Evolutionary conservation across 2,113 vertebrate species (phyloP).

Genomic region (Rissa tridactyla): DNA sequence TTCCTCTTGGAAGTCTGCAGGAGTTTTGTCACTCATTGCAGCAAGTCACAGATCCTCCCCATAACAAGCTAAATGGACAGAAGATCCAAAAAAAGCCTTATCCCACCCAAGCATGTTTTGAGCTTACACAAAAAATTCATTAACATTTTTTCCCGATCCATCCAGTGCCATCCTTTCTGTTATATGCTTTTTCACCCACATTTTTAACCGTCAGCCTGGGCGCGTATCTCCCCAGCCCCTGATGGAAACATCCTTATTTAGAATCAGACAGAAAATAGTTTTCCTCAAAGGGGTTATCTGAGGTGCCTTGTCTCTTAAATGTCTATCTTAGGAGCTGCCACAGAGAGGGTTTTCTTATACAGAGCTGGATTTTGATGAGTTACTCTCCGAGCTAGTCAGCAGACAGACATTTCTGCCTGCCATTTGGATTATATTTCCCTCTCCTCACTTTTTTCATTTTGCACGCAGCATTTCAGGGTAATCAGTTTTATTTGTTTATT

Average conservation of each 20-base stretch:
- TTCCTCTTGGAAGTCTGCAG: neutral
- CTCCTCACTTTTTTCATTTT: neutral
- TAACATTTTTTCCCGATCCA: neutral
- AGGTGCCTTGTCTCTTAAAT: neutral
- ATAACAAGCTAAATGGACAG: neutral
- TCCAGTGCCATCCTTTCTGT: neutral
- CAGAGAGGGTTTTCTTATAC: neutral
- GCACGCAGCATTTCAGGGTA: neutral
- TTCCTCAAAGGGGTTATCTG: neutral
- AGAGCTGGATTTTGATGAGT: neutral
- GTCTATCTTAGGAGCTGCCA: neutral
- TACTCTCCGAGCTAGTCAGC: neutral
- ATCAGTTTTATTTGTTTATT: neutral
- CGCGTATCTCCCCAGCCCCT: neutral
- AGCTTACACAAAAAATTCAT: neutral
- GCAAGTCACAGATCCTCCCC: neutral
- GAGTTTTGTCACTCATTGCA: neutral
- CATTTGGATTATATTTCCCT: neutral
- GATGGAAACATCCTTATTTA: neutral
- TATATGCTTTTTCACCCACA: neutral
- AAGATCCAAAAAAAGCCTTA: neutral
- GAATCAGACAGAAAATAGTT: neutral
- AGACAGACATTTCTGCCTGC: neutral
- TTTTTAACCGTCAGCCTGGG: neutral
- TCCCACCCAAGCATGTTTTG: neutral